phyloP scores from a whole-genome alignment of 2,888 invertebrate genomes.

The Hymenopus coronatus region DNA sequence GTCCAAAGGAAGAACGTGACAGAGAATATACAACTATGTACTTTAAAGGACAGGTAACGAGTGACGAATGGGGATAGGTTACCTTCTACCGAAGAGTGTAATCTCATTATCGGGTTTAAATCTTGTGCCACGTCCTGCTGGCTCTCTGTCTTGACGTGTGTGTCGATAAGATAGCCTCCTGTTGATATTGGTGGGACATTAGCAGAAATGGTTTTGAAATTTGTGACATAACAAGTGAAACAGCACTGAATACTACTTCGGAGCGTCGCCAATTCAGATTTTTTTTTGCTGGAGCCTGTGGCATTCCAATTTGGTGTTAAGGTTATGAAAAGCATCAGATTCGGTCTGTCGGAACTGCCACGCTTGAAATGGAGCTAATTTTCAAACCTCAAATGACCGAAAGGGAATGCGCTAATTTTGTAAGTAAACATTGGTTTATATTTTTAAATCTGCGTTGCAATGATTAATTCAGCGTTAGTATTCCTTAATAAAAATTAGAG shows the following conservation, averaged over 20 bases:
- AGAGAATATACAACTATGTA: not conserved
- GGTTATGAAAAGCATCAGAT: not conserved
- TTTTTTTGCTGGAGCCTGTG: not conserved
- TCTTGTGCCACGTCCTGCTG: not conserved
- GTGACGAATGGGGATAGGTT: not conserved
- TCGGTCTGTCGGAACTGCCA: not conserved
- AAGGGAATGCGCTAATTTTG: not conserved
- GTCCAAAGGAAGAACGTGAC: not conserved
- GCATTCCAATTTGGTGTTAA: not conserved
- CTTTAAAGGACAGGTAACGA: not conserved
- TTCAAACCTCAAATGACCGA: not conserved
- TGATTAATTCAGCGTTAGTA: not conserved
- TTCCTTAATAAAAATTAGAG: too few relatives aligned
- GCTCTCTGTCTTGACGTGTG: not conserved
- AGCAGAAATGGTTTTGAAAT: not conserved
- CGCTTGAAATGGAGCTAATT: not conserved
- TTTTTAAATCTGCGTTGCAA: not conserved
- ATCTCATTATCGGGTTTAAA: constrained; percentile 2
- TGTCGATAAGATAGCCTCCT: not conserved
- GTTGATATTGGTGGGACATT: not conserved
- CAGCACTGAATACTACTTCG: not conserved
- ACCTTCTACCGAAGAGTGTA: not conserved
- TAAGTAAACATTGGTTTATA: not conserved
- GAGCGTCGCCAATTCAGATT: not conserved
- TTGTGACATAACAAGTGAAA: not conserved